phyloP scores from a whole-genome alignment of 2,113 vertebrate genomes.

The Limnothrissa miodon region DNA sequence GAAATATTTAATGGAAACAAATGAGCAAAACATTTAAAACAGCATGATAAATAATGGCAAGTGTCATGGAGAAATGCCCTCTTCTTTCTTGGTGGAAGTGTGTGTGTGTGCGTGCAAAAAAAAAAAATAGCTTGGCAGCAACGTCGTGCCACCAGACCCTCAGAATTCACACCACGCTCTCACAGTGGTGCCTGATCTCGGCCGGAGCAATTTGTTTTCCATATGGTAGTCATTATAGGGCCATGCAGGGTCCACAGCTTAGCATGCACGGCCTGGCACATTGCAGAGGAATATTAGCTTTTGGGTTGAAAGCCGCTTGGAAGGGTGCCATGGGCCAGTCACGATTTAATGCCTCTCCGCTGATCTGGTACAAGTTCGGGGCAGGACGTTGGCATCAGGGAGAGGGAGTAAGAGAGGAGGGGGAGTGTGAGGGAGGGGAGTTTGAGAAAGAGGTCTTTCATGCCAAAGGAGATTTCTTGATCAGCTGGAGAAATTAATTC shows the following conservation, averaged over 20 bases:
- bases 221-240: slow-evolving; percentile 51
- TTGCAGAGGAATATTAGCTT: slow-evolving; percentile 61
- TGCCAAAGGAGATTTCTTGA: slow-evolving; percentile 25
- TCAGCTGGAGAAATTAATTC: background rate
- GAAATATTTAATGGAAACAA: slow-evolving; percentile 80
- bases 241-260: slow-evolving; percentile 54
- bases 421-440: slow-evolving; percentile 28
- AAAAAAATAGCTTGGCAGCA: slow-evolving; percentile 33
- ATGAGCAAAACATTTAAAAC: slow-evolving; percentile 79
- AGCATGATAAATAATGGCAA: slow-evolving; percentile 68
- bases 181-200: slow-evolving; percentile 38
- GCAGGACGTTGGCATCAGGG: slow-evolving; percentile 42
- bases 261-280: slow-evolving; percentile 50
- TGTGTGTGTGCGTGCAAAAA: background rate
- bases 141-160: background rate
- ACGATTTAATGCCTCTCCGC: slow-evolving; percentile 58
- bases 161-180: slow-evolving; percentile 35
- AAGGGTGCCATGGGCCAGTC: slow-evolving; percentile 55
- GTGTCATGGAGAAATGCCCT: slow-evolving; percentile 56
- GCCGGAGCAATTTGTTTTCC: slow-evolving; percentile 55
- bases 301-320: slow-evolving; percentile 56
- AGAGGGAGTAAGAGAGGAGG: slow-evolving; percentile 39
- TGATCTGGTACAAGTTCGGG: slow-evolving; percentile 52
- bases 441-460: slow-evolving; percentile 41
- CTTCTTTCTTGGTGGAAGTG: slow-evolving; percentile 30